A percentile compares a stretch with the other conserved stretches of the same genome.
phyloP scores from a whole-genome alignment of 2,113 vertebrate genomes.

The Synchiropus splendidus region DNA sequence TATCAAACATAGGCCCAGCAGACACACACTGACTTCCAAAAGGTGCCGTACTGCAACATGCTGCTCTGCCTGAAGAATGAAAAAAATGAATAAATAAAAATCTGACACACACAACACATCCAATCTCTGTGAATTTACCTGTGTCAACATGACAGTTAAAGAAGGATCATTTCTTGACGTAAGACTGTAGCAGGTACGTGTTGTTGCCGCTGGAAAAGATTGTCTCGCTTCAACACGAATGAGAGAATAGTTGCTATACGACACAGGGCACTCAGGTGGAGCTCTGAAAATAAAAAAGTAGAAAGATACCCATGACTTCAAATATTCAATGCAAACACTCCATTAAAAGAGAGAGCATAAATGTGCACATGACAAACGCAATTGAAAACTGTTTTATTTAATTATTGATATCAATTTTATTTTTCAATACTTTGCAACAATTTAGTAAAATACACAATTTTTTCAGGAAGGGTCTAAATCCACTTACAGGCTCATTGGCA shows the following conservation, averaged over 20 bases:
- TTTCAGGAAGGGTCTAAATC: too few relatives aligned
- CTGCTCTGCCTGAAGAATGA: constrained; percentile 49
- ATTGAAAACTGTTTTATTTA: too few relatives aligned
- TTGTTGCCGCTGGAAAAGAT: constrained; percentile 4
- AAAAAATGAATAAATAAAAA: constrained; percentile 5
- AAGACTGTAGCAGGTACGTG: constrained; percentile 53
- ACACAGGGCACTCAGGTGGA: constrained; percentile 46
- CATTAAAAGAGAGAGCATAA: too few relatives aligned
- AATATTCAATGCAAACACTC: too few relatives aligned
- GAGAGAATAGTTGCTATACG: constrained; percentile 21
- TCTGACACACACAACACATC: too few relatives aligned
- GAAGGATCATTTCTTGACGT: constrained; percentile 45
- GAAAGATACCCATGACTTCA: not conserved
- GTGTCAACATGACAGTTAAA: constrained; percentile 61
- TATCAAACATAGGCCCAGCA: constrained; percentile 57
- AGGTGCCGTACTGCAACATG: constrained; percentile 53
- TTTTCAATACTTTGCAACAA: too few relatives aligned
- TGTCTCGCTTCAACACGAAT: constrained; percentile 28
- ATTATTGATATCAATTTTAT: too few relatives aligned
- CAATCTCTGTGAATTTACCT: too few relatives aligned
- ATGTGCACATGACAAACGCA: too few relatives aligned
- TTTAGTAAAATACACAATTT: too few relatives aligned
- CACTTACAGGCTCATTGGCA: constrained; percentile 60
- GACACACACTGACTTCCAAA: constrained; percentile 47
- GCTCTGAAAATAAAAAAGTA: constrained; percentile 25